A percentile compares a stretch with the other conserved stretches of the same genome.
phyloP scores from a whole-genome alignment of 2,797 vertebrate genomes.

The Bovichtus variegatus region DNA sequence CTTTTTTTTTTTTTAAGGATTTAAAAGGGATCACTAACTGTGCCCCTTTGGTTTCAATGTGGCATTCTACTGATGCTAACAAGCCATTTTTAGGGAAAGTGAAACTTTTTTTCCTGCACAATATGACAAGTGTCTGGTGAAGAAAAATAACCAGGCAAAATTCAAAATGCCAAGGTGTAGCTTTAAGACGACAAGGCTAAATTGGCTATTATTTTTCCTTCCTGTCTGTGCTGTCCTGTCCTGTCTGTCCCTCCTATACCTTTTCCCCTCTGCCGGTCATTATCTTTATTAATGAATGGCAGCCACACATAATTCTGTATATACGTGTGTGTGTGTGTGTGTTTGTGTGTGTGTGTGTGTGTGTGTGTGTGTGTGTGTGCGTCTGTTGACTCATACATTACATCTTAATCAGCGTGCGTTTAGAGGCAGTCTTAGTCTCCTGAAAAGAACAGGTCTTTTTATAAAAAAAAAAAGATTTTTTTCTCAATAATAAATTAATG shows the following conservation, averaged over 20 bases:
- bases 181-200: slow-evolving; percentile 75
- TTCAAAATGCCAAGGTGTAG: slow-evolving; percentile 77
- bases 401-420: slow-evolving; percentile 38
- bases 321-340: too few species aligned
- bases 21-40: slow-evolving; percentile 55
- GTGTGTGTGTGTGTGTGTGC: slow-evolving; percentile 8
- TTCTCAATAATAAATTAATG: too few species aligned
- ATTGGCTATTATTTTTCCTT: slow-evolving; percentile 80
- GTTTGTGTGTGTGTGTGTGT: neutral
- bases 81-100: slow-evolving; percentile 63
- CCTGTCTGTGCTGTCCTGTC: slow-evolving; percentile 64
- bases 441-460: too few species aligned
- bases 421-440: neutral
- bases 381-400: slow-evolving; percentile 28
- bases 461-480: too few species aligned
- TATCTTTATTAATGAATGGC: slow-evolving; percentile 64
- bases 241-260: slow-evolving; percentile 43
- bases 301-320: slow-evolving; percentile 1
- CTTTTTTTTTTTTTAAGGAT: slow-evolving; percentile 39
- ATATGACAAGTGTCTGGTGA: slow-evolving; percentile 69
- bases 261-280: slow-evolving; percentile 27
- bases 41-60: slow-evolving; percentile 61
- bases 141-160: slow-evolving; percentile 69
- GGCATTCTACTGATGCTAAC: slow-evolving; percentile 71
- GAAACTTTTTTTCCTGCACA: slow-evolving; percentile 47